These are phyloP conservation scores for Bombus sibiricus DNA, from an alignment of 1,140 invertebrate genomes.

Conservation along the genomic window DNA sequence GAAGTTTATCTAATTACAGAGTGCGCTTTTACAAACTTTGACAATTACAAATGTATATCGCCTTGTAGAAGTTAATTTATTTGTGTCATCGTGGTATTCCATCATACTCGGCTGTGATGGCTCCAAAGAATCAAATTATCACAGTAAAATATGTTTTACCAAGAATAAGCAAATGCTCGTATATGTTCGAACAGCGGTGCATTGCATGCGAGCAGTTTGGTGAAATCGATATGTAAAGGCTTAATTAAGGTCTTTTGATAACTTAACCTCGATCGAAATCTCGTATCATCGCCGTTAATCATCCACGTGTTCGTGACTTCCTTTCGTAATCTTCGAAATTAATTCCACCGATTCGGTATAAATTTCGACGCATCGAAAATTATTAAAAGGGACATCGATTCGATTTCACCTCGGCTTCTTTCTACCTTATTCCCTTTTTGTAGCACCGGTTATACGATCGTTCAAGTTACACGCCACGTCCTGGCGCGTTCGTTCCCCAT, in stretches of 20 bases:
- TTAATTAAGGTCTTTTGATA: not conserved
- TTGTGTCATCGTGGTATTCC: no score
- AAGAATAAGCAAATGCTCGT: not conserved
- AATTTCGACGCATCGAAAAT: not conserved
- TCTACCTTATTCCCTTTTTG: not conserved
- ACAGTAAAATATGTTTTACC: not conserved
- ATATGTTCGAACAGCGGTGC: no score
- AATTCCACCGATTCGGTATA: not conserved
- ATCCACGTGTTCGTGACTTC: not conserved
- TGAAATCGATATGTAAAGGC: not conserved
- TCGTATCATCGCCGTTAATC: not conserved
- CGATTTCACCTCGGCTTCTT: not conserved
- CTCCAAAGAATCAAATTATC: not conserved
- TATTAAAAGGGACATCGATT: not conserved
- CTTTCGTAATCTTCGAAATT: not conserved
- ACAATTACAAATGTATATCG: no score
- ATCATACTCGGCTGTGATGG: no score
- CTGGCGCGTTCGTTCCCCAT: not conserved
- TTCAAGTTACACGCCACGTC: not conserved
- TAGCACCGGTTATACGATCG: not conserved
- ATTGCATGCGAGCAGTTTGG: not conserved
- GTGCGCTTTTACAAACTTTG: no score
- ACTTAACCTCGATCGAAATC: not conserved
- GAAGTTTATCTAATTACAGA: no score
- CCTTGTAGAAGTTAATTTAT: no score